Conservation (phyloP, 2,797 vertebrate species). For the Graptemys geographica region DNA sequence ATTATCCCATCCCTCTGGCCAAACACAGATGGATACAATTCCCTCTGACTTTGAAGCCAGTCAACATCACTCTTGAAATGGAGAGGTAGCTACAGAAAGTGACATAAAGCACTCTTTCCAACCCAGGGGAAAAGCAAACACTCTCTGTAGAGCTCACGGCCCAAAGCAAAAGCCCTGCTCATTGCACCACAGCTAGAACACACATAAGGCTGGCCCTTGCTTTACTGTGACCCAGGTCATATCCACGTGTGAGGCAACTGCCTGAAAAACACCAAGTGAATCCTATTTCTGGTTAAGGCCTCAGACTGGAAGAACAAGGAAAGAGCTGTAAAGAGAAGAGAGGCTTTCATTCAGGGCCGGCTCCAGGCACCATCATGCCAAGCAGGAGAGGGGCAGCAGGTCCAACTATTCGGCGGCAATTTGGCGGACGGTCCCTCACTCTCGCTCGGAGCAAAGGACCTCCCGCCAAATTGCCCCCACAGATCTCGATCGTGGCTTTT, state of each 20-base stretch:
- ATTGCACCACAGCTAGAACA: background rate
- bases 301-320: background rate
- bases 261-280: background rate
- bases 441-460: no score
- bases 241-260: background rate
- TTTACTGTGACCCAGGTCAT: background rate
- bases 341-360: background rate
- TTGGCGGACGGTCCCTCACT: no score
- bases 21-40: constrained; percentile 61
- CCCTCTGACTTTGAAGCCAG: constrained; percentile 11
- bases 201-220: background rate
- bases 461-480: no score
- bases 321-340: background rate
- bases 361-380: no score
- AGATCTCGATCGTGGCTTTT: no score
- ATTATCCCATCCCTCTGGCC: background rate
- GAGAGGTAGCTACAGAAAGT: background rate
- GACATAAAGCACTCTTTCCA: constrained; percentile 21
- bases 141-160: background rate
- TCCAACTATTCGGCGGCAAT: no score
- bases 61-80: background rate
- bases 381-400: no score
- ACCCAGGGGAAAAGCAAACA: background rate
- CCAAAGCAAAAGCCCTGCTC: background rate
- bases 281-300: background rate